Percentiles rank a stretch among this genome's conserved stretches.
Conservation (phyloP, 2,113 vertebrate species). For the Labrus mixtus region DNA sequence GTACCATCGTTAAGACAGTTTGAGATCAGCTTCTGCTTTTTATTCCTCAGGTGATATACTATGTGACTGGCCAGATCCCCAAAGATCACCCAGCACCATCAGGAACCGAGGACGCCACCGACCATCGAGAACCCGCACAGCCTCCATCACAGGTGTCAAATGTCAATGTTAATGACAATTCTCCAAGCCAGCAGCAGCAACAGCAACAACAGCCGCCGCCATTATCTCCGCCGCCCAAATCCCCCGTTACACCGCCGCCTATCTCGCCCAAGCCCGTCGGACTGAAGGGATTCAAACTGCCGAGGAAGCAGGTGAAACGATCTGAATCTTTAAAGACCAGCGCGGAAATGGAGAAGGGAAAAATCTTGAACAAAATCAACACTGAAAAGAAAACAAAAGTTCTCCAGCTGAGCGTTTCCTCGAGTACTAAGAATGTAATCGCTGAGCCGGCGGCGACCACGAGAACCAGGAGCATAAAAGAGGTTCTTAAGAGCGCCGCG, state of each 20-base stretch:
- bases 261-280: slow-evolving; percentile 78
- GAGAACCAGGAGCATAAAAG: slow-evolving; percentile 9
- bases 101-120: slow-evolving; percentile 74
- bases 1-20: background rate
- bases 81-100: slow-evolving; percentile 72
- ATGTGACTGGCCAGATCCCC: slow-evolving; percentile 86
- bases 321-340: slow-evolving; percentile 74
- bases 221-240: slow-evolving; percentile 63
- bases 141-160: slow-evolving; percentile 85
- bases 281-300: slow-evolving; percentile 73
- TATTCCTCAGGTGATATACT: slow-evolving; percentile 83
- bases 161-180: slow-evolving; percentile 85
- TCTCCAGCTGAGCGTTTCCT: slow-evolving; percentile 16
- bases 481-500: slow-evolving; percentile 12
- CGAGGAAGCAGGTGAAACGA: slow-evolving; percentile 69
- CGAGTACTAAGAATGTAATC: slow-evolving; percentile 47
- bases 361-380: slow-evolving; percentile 74
- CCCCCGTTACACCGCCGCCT: slow-evolving; percentile 68
- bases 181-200: slow-evolving; percentile 79
- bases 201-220: slow-evolving; percentile 57
- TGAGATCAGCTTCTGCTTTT: slow-evolving; percentile 25
- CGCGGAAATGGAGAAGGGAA: slow-evolving; percentile 71
- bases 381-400: slow-evolving; percentile 73
- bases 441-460: slow-evolving; percentile 24
- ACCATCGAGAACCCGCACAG: slow-evolving; percentile 71